phyloP scores from a whole-genome alignment of 2,113 vertebrate genomes.

The Lutjanus erythropterus region DNA sequence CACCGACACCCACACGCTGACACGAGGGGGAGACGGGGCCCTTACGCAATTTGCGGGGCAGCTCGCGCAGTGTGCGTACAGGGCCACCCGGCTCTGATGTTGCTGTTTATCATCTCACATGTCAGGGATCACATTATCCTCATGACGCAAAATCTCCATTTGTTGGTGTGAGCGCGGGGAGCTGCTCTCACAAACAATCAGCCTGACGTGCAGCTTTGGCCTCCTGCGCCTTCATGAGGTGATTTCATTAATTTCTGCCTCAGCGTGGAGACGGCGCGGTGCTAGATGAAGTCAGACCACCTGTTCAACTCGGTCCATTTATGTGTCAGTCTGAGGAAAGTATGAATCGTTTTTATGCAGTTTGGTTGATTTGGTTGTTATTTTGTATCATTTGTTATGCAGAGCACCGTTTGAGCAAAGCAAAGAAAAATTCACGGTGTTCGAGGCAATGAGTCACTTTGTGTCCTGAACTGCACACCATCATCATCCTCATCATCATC shows the following conservation, averaged over 20 bases:
- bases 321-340: constrained; percentile 35
- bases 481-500: background rate
- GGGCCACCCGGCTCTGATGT: no score
- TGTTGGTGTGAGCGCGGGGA: constrained; percentile 50
- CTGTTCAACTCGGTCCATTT: constrained; percentile 21
- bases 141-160: constrained; percentile 64
- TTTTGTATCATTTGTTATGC: constrained; percentile 15
- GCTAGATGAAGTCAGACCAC: constrained; percentile 38
- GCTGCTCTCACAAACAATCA: constrained; percentile 70
- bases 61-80: no score
- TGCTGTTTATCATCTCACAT: constrained; percentile 13
- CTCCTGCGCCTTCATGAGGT: background rate
- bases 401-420: background rate
- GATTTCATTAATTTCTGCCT: constrained; percentile 23
- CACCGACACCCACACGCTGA: no score
- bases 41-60: no score
- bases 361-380: constrained; percentile 38
- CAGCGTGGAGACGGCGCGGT: background rate
- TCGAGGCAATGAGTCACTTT: background rate
- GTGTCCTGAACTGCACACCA: background rate
- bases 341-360: constrained; percentile 3
- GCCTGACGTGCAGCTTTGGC: background rate
- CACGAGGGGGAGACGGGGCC: no score
- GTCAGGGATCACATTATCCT: constrained; percentile 7
- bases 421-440: background rate